Conservation (phyloP, 1,140 invertebrate genomes). For the Amyelois transitella region DNA sequence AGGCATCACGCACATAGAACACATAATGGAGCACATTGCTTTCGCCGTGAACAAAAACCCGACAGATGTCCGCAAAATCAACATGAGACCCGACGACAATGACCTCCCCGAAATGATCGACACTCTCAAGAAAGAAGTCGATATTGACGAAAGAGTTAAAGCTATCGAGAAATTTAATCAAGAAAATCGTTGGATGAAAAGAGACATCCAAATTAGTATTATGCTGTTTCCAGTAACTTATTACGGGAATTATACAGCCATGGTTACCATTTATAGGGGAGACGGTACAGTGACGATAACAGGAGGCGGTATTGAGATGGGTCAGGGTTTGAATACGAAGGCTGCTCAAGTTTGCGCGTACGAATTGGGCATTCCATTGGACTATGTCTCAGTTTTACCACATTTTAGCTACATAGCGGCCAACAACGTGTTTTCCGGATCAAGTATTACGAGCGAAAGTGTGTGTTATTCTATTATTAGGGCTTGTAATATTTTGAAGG, state of each 20-base stretch:
- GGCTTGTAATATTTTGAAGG: constrained; percentile 79
- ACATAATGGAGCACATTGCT: constrained; percentile 89
- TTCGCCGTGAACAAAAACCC: constrained; percentile 80
- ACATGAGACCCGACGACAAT: constrained; percentile 72
- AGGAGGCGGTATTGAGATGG: constrained; percentile 87
- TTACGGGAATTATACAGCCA: constrained; percentile 73
- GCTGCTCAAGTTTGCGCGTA: constrained; percentile 82
- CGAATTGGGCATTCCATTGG: constrained; percentile 81
- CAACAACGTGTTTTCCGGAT: constrained; percentile 45
- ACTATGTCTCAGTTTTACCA: constrained; percentile 80
- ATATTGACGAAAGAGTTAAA: constrained; percentile 74
- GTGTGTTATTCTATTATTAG: constrained; percentile 77
- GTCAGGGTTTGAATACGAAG: constrained; percentile 82
- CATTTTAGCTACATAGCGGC: too few species aligned
- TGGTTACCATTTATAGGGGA: constrained; percentile 80
- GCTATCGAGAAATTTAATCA: constrained; percentile 77
- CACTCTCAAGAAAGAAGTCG: constrained; percentile 41
- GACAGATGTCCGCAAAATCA: constrained; percentile 78
- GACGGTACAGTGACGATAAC: constrained; percentile 85
- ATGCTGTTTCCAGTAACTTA: constrained; percentile 76
- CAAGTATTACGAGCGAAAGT: constrained; percentile 76
- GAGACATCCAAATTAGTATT: constrained; percentile 78
- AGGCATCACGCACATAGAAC: constrained; percentile 80
- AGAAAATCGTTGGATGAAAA: constrained; percentile 85
- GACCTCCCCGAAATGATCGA: constrained; percentile 72